Percentiles rank a stretch among this genome's conserved stretches.
These are phyloP conservation scores for Drosophila repletoides DNA, from an alignment of 1,140 invertebrate species.

Conservation along the genomic window DNA sequence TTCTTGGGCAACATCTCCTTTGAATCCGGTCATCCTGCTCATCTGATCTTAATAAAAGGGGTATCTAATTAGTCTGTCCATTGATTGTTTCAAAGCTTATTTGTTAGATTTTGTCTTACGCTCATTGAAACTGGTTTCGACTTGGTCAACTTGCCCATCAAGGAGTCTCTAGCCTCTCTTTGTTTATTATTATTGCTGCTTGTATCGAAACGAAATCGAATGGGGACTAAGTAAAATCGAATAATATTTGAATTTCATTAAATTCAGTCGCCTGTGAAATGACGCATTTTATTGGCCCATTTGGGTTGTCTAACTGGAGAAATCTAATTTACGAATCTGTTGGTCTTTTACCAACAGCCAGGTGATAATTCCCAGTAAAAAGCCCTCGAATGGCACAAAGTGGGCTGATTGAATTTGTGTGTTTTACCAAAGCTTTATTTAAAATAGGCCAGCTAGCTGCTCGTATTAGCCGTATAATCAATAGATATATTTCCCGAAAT, in stretches of 20 bases:
- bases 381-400: too few relatives aligned
- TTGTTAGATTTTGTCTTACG: slow-evolving; percentile 56
- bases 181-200: slow-evolving; percentile 25
- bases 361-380: too few relatives aligned
- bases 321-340: slow-evolving; percentile 8
- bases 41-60: too few relatives aligned
- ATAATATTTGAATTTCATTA: slow-evolving; percentile 60
- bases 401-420: too few relatives aligned
- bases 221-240: slow-evolving; percentile 58
- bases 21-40: too few relatives aligned
- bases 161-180: slow-evolving; percentile 54
- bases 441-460: too few relatives aligned
- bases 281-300: slow-evolving; percentile 31
- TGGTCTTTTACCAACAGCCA: not conserved
- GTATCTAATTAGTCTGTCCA: not conserved
- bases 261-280: slow-evolving; percentile 43
- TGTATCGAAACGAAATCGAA: slow-evolving; percentile 61
- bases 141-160: slow-evolving; percentile 73
- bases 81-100: not conserved
- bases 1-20: too few relatives aligned
- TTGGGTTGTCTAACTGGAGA: slow-evolving; percentile 9
- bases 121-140: slow-evolving; percentile 61
- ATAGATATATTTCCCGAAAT: too few relatives aligned
- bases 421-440: too few relatives aligned
- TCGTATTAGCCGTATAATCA: too few relatives aligned